Evolutionary conservation across 2,888 invertebrate genomes (phyloP).

Genomic region (Trachelus stipa): DNA sequence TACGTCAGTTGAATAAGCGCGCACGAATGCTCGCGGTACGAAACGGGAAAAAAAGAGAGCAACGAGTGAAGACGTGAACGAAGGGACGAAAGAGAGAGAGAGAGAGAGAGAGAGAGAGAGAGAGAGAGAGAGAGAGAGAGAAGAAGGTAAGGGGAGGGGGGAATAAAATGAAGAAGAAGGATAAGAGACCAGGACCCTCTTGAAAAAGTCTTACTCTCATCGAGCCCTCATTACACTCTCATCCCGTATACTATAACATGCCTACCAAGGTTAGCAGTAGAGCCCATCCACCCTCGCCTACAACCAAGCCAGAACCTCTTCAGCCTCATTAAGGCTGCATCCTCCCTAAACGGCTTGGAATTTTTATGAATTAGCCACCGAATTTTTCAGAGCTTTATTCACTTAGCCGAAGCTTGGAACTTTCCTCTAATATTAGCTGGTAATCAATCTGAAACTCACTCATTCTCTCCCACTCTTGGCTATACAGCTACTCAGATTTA

Average conservation of each 20-base stretch:
- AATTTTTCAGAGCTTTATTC: constrained; percentile 18
- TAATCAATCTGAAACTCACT: constrained; percentile 17
- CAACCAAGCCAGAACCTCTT: constrained; percentile 1
- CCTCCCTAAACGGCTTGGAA: constrained; percentile 18
- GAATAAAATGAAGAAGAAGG: background rate
- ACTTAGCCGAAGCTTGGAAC: constrained; percentile 17
- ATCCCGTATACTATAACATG: background rate
- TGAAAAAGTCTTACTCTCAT: constrained; percentile 12
- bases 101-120: background rate
- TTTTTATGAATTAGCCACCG: constrained; percentile 24
- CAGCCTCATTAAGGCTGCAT: constrained; percentile 21
- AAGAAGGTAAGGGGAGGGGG: background rate
- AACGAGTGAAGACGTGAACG: background rate
- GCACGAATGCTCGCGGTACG: constrained; percentile 13
- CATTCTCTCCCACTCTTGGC: background rate
- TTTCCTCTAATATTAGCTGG: constrained; percentile 14
- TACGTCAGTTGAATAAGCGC: constrained; percentile 24
- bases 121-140: background rate
- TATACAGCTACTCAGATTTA: no score
- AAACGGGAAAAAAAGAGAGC: constrained; percentile 9
- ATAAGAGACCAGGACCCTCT: background rate
- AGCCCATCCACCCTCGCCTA: background rate
- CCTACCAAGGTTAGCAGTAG: background rate
- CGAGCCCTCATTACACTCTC: background rate
- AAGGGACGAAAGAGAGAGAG: background rate